A percentile compares a stretch with the other conserved stretches of the same genome.
These are phyloP conservation scores for Heliconius nattereri DNA, from an alignment of 1,140 invertebrate genomes.

Conservation along the genomic window DNA sequence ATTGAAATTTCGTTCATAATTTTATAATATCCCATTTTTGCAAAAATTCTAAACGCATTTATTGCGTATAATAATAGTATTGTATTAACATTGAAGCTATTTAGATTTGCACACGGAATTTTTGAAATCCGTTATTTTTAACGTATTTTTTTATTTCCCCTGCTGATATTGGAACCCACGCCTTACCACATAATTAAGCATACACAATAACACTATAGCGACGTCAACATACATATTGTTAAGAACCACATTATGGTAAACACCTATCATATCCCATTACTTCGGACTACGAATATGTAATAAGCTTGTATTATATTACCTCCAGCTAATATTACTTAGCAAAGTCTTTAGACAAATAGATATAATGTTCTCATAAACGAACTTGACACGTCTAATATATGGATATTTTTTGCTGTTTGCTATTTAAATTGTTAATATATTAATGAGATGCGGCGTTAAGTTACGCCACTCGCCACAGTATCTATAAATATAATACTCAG, in stretches of 20 bases:
- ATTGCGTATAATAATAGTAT: no score
- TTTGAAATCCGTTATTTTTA: no score
- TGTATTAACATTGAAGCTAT: no score
- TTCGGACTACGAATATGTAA: not conserved
- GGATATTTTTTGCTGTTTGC: not conserved
- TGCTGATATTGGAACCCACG: no score
- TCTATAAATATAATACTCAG: no score
- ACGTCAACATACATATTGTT: not conserved
- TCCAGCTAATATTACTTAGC: not conserved
- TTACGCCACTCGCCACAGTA: no score
- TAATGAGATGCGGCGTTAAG: not conserved
- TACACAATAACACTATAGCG: not conserved
- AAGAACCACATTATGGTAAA: not conserved
- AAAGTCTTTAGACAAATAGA: not conserved
- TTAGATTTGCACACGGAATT: no score
- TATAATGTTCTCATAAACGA: not conserved
- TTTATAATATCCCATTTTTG: no score
- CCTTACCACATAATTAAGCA: no score
- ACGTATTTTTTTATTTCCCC: no score
- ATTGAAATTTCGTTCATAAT: no score
- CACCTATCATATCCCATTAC: conserved; percentile 11
- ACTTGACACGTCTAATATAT: not conserved
- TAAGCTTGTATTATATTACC: conserved; percentile 5
- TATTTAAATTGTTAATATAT: not conserved
- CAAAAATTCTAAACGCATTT: no score